Conservation (phyloP, 2,888 invertebrate genomes). For the Parnassius mnemosyne region DNA sequence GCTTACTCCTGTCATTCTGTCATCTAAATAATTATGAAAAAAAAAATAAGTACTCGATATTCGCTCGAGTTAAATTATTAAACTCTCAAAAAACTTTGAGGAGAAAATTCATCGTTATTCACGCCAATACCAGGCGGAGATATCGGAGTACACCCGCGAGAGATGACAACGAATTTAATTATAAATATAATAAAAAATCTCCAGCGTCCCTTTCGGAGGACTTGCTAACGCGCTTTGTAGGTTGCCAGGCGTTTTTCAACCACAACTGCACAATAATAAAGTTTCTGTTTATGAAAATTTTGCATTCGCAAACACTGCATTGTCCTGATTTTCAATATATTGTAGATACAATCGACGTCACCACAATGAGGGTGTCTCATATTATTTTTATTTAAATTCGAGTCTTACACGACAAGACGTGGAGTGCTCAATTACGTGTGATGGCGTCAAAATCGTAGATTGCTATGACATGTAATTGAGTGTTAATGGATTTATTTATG, state of each 20-base stretch:
- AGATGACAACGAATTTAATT: conserved; percentile 79
- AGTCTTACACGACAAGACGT: conserved; percentile 59
- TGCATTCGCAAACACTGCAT: conserved; percentile 38
- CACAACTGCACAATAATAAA: conserved; percentile 45
- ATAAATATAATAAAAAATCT: conserved; percentile 76
- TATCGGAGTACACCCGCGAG: conserved; percentile 60
- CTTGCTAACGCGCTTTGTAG: conserved; percentile 42
- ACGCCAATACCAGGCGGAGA: conserved; percentile 75
- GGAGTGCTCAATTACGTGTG: conserved; percentile 51
- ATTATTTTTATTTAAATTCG: conserved; percentile 66
- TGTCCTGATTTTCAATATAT: conserved; percentile 62
- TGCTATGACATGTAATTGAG: conserved; percentile 40
- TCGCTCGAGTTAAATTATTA: conserved; percentile 50
- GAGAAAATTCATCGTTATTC: conserved; percentile 62
- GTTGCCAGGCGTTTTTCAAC: conserved; percentile 52
- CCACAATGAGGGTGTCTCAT: conserved; percentile 69
- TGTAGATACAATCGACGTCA: conserved; percentile 71
- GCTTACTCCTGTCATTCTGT: conserved; percentile 27
- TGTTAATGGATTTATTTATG: conserved; percentile 38
- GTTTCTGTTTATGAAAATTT: conserved; percentile 31
- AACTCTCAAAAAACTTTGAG: conserved; percentile 53
- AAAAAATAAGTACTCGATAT: conserved; percentile 25
- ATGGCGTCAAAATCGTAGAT: conserved; percentile 9
- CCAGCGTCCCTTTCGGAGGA: conserved; percentile 68
- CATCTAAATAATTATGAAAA: conserved; percentile 27